Evolutionary conservation across 1,140 invertebrate genomes (phyloP), one percentile per base, ranked within the genome.

Genomic region (Tetranychus urticae): DNA sequence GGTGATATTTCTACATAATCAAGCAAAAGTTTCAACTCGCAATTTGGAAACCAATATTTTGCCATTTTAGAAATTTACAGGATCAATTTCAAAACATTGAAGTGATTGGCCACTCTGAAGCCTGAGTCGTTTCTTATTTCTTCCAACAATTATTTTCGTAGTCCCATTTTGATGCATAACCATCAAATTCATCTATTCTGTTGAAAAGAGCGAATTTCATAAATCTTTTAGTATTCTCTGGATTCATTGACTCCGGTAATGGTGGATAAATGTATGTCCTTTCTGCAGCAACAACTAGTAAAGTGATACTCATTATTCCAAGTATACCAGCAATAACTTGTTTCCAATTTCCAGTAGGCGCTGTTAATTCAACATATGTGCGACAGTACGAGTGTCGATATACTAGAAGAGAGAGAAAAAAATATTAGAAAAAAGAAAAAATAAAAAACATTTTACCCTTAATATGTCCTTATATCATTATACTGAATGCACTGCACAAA

Each of bases 341-440:
- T 75, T 94, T 96, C 88, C 88, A 93, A 69, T 88, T 81, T 6
- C 89, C 89, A 54, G 81, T 83, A 37, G 85, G 82, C 4, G 88
- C 88, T 61, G 83, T 76, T 66, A 93, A 80, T 76, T 97, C 92
- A 46, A 83, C 79, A 71, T 88, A 90, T 10, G 92, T 97, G 71
- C 89, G 84, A 69, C 90, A 84, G 74, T 90, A 97, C 63, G 84
- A 88, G 1, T 83, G 81, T 67, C 92, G 79, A 75, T 97, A 97
- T 14, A 97, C 74, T 76, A 65, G 56, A 68, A 13, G 6, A 52
- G 2, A n/a, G 2, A 23, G 50, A 52, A 7, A 13, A 31, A 50
- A 50, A 50, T 23, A 37, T 37, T 56, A 57, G 58, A 14, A 1
- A 0, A 42, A 42, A 6, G 5, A 42, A 10, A 6, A 42, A 42